Evolutionary conservation across 2,113 vertebrate genomes (phyloP), one percentile per base, ranked within the genome.

Genomic region (Camelus bactrianus): DNA sequence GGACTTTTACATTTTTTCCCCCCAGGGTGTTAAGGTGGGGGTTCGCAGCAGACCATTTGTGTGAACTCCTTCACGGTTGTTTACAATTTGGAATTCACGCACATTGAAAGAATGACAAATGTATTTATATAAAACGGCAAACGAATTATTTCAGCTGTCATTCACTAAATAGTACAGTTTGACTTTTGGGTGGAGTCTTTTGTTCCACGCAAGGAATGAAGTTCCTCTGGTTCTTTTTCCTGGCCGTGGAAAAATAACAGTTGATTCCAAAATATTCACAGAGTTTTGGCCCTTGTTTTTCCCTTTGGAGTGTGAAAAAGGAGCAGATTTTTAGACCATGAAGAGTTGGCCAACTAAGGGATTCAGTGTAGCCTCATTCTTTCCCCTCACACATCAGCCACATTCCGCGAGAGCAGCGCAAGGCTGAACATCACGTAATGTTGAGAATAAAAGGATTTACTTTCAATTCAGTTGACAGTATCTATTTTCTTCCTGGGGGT

Each of bases 1-100:
- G 14, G 11, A 28, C 30, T 58, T 79, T 20, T 52, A 7, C 13
- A 35, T 12, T 14, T 58, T 67, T 46, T 7, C 10, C 32, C 38
- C 5, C 0, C 22, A 28, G 8, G 0, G n/a, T 0, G 12, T 56
- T 6, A 12, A 20, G 28, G n/a, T 42, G 26, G 8, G 12, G 5
- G 3, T 64, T 58, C 88, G 15, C 5, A 75, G 42, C 17, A 85
- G 6, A 65, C 22, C 48, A 8, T 5, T 28, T 2, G 15, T 4
- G 1, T 26, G 64, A 11, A 70, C 5, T 76, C 20, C 32, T 73
- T 86, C 32, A 65, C 13, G 13, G 42, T 50, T 88, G 46, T 73
- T 85, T 75, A 38, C 4, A 52, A 22, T 30, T 62, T 72, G 50
- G 52, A 26, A 3, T 56, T 62, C 35, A 75, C 26, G 8, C 13